Base-by-base conservation (phyloP, 2,113 vertebrate genomes). In the Lota lota region DNA sequence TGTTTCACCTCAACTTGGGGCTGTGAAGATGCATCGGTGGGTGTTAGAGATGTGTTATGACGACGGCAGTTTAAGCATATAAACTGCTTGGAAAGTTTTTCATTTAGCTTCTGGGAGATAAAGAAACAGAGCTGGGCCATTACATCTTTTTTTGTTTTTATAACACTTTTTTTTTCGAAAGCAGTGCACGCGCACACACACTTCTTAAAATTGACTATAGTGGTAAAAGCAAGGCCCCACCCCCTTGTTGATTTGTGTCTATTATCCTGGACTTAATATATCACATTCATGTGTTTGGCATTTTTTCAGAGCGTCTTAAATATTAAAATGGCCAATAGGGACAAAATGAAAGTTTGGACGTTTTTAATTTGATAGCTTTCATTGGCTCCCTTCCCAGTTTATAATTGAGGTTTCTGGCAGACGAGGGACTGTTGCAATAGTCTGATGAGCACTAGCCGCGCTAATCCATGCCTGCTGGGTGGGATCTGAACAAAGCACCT, bases 321-420 rank as follows among this genome's bases (percentile, higher is more conserved):
- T 71, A 72, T 72, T 73, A 74, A 73, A 82, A 81, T 67, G 66
- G 53, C 74, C 54, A 63, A 28, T 61, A 69, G 71, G 24, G 33
- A 61, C 20, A 56, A 66, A 79, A 47, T 10, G 6, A 47, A 47
- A 47, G 40, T 47, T 47, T 47, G 40, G 40, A 64, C 59, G 51
- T 72, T 77, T 76, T 79, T 75, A 69, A 84, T 84, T 79, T 80
- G 68, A 76, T 74, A 71, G 67, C 56, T 78, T 73, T 83, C 66
- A 19, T 78, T 79, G 77, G 81, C 77, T 22, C 57, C 63, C 40
- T 66, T 78, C 67, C 76, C 22, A 66, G 40, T 84, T 71, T 68
- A 76, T 79, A 83, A 74, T 18, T 64, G 18, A 67, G 50, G 54
- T 74, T 82, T 72, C 67, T 84, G 70, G 76, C 66, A 79, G 69